These are phyloP conservation scores for Vesta saturnalis DNA, from an alignment of 2,888 invertebrate genomes.

Conservation along the genomic window DNA sequence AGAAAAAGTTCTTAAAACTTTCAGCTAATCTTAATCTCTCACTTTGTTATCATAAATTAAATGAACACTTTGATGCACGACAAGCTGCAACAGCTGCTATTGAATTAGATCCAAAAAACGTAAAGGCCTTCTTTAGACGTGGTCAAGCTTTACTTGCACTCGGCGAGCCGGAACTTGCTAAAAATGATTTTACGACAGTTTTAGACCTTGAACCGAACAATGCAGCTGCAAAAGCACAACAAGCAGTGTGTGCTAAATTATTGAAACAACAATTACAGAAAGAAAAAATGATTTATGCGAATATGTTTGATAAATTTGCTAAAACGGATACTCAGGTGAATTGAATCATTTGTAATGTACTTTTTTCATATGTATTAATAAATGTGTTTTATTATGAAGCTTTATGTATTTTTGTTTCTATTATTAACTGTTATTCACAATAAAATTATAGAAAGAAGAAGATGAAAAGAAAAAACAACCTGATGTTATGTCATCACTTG, in stretches of 20 bases:
- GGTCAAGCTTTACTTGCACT: constrained; percentile 82
- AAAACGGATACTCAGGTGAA: constrained; percentile 79
- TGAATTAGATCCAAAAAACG: constrained; percentile 76
- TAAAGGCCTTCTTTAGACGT: constrained; percentile 90
- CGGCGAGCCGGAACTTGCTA: constrained; percentile 81
- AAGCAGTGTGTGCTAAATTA: constrained; percentile 75
- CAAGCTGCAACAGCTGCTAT: constrained; percentile 82
- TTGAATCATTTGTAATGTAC: constrained; percentile 54
- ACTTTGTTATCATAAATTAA: constrained; percentile 80
- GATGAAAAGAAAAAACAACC: constrained; percentile 72
- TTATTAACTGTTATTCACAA: background rate
- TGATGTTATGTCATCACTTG: constrained; percentile 78
- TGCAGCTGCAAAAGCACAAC: constrained; percentile 85
- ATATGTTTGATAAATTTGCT: constrained; percentile 96
- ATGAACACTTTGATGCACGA: constrained; percentile 76
- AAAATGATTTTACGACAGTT: constrained; percentile 80
- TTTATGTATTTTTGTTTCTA: background rate
- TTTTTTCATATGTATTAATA: background rate
- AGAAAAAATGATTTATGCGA: constrained; percentile 89
- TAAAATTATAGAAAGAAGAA: constrained; percentile 72
- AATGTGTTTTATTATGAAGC: constrained; percentile 12
- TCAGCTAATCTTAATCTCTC: constrained; percentile 84
- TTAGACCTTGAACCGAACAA: constrained; percentile 85
- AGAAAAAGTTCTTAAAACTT: constrained; percentile 68
- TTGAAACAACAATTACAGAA: constrained; percentile 80